Evolutionary conservation across 2,797 vertebrate genomes (phyloP), one percentile per base, ranked within the genome.

Genomic region (Diglossa cyanea): DNA sequence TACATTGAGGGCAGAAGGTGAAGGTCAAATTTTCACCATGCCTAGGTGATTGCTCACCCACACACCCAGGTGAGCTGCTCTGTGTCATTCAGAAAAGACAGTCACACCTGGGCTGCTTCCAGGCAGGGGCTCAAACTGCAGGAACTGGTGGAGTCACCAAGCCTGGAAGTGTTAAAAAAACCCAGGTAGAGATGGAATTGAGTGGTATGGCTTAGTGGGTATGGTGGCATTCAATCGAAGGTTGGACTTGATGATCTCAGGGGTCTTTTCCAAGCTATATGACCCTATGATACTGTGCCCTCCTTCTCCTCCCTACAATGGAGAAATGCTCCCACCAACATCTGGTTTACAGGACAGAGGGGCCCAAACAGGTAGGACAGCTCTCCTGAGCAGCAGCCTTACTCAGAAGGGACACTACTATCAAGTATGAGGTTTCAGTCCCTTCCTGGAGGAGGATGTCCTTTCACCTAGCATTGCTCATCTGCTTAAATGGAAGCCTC

Each of bases 1-100:
- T 51, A 7, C 33, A 75, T 48, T 31, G 66, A 35, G 80, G 58
- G 40, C 37, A 82, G 53, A 35, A 93, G 37, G 51, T 70, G 63
- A 84, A 47, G 62, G 35, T 44, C 58, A 76, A 17, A 53, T 48
- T 70, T 70, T 47, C 42, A 63, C 61, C 4, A 0, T 45, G 30
- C 30, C 11, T 24, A 0, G 18, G 24, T 86, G 60, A 21, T 35
- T 53, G 67, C 39, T 87, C 33, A 60, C 25, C 45, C n/a, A 13
- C 40, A 42, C 0, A 0, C 58, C 73, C 44, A 50, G 39, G 9
- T 33, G 44, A 47, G 20, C 71, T 47, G 19, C 13, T 62, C 30
- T 53, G 13, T 82, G 71, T 55, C 62, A 60, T 35, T 48, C 45
- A 51, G 55, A 61, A 40, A 55, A 67, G 23, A 65, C 13, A 51